Evolutionary conservation across 64 coral and sea anemone species (phyloP), one percentile per base, ranked within the genome.

Genomic region (Porites australiensis): DNA sequence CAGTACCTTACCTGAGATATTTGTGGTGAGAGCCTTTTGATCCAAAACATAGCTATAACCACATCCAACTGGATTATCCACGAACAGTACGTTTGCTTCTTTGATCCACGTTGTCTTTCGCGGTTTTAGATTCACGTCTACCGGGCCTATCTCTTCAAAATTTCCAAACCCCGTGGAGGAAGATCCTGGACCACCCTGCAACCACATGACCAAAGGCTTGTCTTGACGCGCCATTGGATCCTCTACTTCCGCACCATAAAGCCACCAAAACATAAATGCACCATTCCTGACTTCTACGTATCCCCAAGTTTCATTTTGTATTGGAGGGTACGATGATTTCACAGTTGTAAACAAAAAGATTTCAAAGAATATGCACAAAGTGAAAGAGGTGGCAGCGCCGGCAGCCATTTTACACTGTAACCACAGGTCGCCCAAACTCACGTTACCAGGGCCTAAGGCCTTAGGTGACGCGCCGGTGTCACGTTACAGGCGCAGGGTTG

Each of bases 201-300:
- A 86, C 98, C 98, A 99, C 98, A 99, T 78, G 2, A 99, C 61
- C 13, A 99, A 82, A n/a, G 94, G 98, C 91, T 94, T 94, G 3
- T 91, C 47, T 14, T 62, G 67, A 2, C 88, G 87, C 18, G 77
- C 75, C 2, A 15, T 12, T 7, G 86, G 74, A 59, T 74, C 27
- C 6, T 18, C 64, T 7, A 51, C 74, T 12, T 93, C 53, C 8
- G 96, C 96, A 2, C 96, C 96, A 66, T 98, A 93, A 2, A 98
- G 48, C 96, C 94, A 96, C 96, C 96, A 98, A 79, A 98, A 98
- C 96, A 98, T 98, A 20, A 78, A 86, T 5, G 96, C 96, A 48
- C 87, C 90, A 16, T 88, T 21, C 7, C 96, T 86, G 2, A 98
- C 91, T 50, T 95, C 93, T 2, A 98, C 94, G 65, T 98, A 98